Conservation (phyloP, 1,140 invertebrate species). For the Lasioglossum baleicum region DNA sequence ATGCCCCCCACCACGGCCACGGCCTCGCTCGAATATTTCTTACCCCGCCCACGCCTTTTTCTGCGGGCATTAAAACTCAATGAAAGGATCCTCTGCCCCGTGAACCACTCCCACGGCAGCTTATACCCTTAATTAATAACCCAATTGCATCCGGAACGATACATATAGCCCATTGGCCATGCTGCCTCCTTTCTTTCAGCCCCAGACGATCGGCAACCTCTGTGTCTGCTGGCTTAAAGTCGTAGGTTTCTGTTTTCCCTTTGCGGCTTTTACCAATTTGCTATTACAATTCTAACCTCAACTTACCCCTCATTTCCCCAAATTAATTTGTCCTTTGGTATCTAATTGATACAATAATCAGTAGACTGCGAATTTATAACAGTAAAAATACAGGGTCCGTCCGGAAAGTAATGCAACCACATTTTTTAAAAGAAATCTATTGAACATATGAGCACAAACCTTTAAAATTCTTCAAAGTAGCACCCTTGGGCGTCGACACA, state of each 20-base stretch:
- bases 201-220: neutral
- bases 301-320: no score
- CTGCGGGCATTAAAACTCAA: slow-evolving; percentile 42
- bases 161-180: slow-evolving; percentile 17
- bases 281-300: no score
- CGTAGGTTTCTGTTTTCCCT: neutral
- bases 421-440: no score
- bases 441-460: no score
- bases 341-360: no score
- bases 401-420: no score
- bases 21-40: slow-evolving; percentile 15
- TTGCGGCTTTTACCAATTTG: no score
- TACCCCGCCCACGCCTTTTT: slow-evolving; percentile 11
- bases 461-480: no score
- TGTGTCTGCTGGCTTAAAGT: neutral
- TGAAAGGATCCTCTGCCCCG: slow-evolving; percentile 37
- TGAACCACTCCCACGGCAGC: slow-evolving; percentile 27
- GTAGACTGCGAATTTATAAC: no score
- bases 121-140: slow-evolving; percentile 49
- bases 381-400: no score
- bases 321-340: no score
- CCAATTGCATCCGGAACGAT: slow-evolving; percentile 31
- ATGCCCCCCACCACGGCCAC: neutral
- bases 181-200: neutral
- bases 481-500: no score